Evolutionary conservation across 1,140 invertebrate genomes (phyloP).

Genomic region (Lineus longissimus): DNA sequence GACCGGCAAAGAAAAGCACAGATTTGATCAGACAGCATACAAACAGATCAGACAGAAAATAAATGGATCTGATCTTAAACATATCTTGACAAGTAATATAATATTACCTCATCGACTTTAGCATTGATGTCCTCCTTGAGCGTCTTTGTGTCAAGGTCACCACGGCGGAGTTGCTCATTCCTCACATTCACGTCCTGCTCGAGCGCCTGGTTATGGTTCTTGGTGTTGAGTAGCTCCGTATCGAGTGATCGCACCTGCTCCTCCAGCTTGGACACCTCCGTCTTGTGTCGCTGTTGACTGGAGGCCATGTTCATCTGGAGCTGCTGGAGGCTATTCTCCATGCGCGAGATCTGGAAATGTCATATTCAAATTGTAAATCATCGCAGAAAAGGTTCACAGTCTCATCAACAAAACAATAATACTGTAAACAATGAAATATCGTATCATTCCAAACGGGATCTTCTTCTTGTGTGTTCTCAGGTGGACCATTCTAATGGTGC

Average conservation of each 20-base stretch:
- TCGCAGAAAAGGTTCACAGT: background rate
- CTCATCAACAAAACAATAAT: background rate
- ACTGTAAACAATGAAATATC: background rate
- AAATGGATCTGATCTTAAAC: too few species aligned
- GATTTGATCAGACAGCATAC: too few species aligned
- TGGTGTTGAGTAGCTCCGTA: constrained; percentile 29
- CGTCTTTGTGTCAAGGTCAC: constrained; percentile 37
- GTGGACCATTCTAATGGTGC: too few species aligned
- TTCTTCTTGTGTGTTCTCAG: too few species aligned
- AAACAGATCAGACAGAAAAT: too few species aligned
- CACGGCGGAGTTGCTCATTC: constrained; percentile 39
- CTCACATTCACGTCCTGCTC: constrained; percentile 36
- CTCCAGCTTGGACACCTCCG: constrained; percentile 36
- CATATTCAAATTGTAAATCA: too few species aligned
- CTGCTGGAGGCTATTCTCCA: constrained; percentile 46
- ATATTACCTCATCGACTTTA: constrained; percentile 39
- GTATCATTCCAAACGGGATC: background rate
- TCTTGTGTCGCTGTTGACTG: constrained; percentile 44
- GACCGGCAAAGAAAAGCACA: too few species aligned
- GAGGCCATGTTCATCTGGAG: constrained; percentile 46
- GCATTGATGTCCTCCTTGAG: constrained; percentile 34
- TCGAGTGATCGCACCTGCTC: constrained; percentile 35
- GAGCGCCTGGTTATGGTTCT: constrained; percentile 24
- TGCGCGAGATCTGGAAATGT: constrained; percentile 32
- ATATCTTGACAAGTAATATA: too few species aligned